Conservation (phyloP, 2,113 vertebrate species). For the Platanista minor region DNA sequence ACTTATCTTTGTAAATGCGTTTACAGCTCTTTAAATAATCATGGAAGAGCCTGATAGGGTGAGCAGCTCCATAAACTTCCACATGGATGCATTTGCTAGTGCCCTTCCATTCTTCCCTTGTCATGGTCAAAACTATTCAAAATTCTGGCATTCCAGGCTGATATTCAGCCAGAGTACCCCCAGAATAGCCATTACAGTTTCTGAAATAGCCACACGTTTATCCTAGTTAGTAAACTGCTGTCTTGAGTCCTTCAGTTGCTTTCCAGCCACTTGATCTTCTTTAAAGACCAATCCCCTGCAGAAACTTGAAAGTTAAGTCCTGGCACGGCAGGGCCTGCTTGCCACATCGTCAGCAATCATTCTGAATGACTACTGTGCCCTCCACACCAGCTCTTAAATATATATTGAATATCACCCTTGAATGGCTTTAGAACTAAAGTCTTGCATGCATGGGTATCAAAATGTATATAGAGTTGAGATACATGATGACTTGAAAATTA, state of each 20-base stretch:
- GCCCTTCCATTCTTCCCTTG: neutral
- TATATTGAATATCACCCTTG: neutral
- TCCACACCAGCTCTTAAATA: neutral
- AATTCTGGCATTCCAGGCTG: neutral
- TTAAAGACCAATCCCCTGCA: neutral
- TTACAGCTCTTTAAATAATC: neutral
- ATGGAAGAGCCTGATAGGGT: neutral
- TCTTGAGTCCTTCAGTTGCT: no score
- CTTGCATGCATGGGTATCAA: neutral
- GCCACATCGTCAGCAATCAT: rapidly evolving
- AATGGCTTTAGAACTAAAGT: neutral
- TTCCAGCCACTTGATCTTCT: no score
- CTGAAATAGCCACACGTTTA: neutral
- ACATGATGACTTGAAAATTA: neutral
- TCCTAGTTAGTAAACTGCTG: neutral
- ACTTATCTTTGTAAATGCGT: neutral
- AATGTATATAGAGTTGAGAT: neutral
- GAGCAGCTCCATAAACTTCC: neutral
- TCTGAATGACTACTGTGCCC: no score
- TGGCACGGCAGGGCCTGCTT: neutral
- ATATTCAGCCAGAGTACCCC: neutral
- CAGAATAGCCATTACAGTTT: neutral
- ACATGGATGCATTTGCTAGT: neutral
- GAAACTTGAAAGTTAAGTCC: neutral
- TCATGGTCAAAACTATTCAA: neutral